Evolutionary conservation across 2,797 vertebrate genomes (phyloP), one percentile per base, ranked within the genome.

Genomic region (Girardinus metallicus): DNA sequence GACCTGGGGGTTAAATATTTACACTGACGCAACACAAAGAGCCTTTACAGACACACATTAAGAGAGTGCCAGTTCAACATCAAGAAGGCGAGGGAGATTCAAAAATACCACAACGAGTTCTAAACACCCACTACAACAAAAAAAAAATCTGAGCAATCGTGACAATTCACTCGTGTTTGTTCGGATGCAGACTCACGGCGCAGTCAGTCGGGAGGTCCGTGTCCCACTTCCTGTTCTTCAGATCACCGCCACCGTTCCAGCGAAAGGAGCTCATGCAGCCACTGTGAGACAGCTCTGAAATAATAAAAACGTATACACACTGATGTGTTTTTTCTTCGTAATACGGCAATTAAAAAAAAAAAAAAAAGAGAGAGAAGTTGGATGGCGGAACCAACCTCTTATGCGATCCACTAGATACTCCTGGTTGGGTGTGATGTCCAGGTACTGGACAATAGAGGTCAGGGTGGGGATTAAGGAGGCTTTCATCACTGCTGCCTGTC

Each of bases 211-310:
- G 98, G n/a, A 99, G 93, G 87, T 99, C 98, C 0, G 97, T 98
- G 86, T 99, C 98, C 99, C 99, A 99, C 85, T 98, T 99, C 11
- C 98, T 95, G 83, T 96, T 97, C 93, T 97, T 99, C 90, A 98
- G 94, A 62, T 98, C 97, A 0, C 97, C 99, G 5, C 99, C 98
- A 60, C 95, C 93, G 1, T 98, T 99, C 99, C 99, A 99, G 1
- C 97, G 93, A 87, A 99, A 99, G 0, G 98, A 98, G 87, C 99
- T 99, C 98, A 99, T 99, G 88, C 98, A 99, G 9, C 98, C 99
- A 0, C 99, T 99, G 82, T 99, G 97, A 21, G 98, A 98, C 49
- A 99, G 94, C 80, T 99, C 98, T 99, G 88, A 83, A 2, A 13
- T 62, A 1, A 80, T 49, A 77, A 31, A 80, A 57, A 80, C 21